phyloP scores from a whole-genome alignment of 2,888 invertebrate species.

The Tetranychus truncatus region DNA sequence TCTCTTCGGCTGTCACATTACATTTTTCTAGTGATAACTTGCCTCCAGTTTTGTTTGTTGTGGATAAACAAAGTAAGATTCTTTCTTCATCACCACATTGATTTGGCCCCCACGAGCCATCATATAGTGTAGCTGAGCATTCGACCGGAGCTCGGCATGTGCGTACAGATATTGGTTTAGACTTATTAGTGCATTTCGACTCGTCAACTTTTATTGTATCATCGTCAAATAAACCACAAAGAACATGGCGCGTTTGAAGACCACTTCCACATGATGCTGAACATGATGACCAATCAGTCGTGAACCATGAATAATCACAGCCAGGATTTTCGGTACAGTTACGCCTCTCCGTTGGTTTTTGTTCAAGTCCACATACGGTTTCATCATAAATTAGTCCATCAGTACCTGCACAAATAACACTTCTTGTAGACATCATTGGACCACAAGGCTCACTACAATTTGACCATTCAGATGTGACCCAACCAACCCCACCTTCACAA shows the following conservation, averaged over 20 bases:
- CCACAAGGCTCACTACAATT: slow-evolving; percentile 54
- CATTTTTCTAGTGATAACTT: neutral
- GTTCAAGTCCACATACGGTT: slow-evolving; percentile 43
- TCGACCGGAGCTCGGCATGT: neutral
- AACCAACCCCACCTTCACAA: slow-evolving; percentile 42
- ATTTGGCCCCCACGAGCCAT: slow-evolving; percentile 9
- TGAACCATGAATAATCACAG: slow-evolving; percentile 62
- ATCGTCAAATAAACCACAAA: slow-evolving; percentile 42
- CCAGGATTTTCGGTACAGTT: slow-evolving; percentile 32
- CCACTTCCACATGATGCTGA: slow-evolving; percentile 71
- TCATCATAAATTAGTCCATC: slow-evolving; percentile 48
- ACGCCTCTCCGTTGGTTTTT: slow-evolving; percentile 21
- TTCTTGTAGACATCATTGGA: slow-evolving; percentile 50
- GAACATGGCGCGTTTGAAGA: slow-evolving; percentile 60
- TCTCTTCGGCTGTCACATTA: neutral
- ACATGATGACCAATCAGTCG: slow-evolving; percentile 84
- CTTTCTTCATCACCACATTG: neutral
- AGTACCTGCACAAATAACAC: slow-evolving; percentile 52
- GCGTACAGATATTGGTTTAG: slow-evolving; percentile 2
- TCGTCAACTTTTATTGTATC: slow-evolving; percentile 1
- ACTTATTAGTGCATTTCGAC: neutral
- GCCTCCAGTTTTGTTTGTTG: neutral
- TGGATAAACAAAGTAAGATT: neutral
- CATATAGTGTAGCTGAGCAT: neutral
- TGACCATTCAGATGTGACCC: slow-evolving; percentile 16